Evolutionary conservation across 35 echinoderm and acorn worm genomes (phyloP).

Genomic region (Ophiothrix spiculata): DNA sequence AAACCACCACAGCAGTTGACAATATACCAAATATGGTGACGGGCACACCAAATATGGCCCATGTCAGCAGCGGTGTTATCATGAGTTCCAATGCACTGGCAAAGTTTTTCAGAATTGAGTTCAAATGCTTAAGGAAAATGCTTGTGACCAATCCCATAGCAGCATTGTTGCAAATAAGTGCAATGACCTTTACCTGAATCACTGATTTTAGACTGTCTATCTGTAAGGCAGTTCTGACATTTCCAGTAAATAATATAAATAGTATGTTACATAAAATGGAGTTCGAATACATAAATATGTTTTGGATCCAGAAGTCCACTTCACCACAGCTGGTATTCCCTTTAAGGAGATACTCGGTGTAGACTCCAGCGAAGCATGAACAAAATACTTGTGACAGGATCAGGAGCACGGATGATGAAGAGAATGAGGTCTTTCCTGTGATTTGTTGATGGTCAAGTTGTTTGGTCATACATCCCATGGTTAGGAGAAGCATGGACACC

Average conservation of each 20-base stretch:
- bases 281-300: slow-evolving; percentile 81
- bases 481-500: slow-evolving; percentile 73
- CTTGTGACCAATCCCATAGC: slow-evolving; percentile 68
- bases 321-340: slow-evolving; percentile 20
- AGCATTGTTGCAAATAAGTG: slow-evolving; percentile 57
- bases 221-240: neutral
- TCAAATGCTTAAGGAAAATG: slow-evolving; percentile 71
- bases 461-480: slow-evolving; percentile 65
- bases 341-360: slow-evolving; percentile 90
- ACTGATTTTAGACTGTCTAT: slow-evolving; percentile 21
- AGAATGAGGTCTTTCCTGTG: neutral
- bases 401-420: slow-evolving; percentile 30
- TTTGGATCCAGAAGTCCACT: slow-evolving; percentile 85
- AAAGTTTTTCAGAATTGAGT: slow-evolving; percentile 99
- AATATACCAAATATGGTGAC: slow-evolving; percentile 48
- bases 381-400: slow-evolving; percentile 65
- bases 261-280: slow-evolving; percentile 62
- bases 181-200: slow-evolving; percentile 37
- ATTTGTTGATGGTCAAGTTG: slow-evolving; percentile 21
- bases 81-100: slow-evolving; percentile 71
- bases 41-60: slow-evolving; percentile 50
- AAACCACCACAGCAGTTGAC: slow-evolving; percentile 32
- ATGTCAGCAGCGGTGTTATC: slow-evolving; percentile 43
- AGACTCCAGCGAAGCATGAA: slow-evolving; percentile 81
- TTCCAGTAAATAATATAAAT: slow-evolving; percentile 5